phyloP scores from a whole-genome alignment of 2,113 vertebrate species.

The Merops nubicus region DNA sequence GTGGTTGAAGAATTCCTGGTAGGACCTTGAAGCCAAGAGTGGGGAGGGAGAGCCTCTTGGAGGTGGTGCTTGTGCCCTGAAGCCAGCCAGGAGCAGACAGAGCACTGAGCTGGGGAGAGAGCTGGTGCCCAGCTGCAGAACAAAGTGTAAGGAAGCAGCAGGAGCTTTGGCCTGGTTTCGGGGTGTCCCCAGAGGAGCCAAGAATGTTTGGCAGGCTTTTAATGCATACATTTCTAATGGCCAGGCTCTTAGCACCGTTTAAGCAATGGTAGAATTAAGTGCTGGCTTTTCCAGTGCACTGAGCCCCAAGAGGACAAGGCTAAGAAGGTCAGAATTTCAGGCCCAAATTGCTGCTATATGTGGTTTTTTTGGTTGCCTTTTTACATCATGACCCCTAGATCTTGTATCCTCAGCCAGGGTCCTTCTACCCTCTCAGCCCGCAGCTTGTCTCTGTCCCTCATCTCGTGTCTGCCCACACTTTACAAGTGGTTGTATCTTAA shows the following conservation, averaged over 20 bases:
- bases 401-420: background rate
- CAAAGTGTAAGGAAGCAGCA: background rate
- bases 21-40: background rate
- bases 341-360: background rate
- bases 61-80: background rate
- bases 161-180: conserved; percentile 25
- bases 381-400: background rate
- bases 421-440: background rate
- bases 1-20: background rate
- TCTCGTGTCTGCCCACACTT: background rate
- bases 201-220: conserved; percentile 47
- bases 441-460: background rate
- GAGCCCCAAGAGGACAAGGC: background rate
- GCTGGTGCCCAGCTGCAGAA: background rate
- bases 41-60: background rate
- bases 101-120: background rate
- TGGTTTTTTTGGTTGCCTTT: background rate
- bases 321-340: conserved; percentile 12
- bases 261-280: conserved; percentile 56
- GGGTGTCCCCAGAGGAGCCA: conserved; percentile 41
- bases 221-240: conserved; percentile 61
- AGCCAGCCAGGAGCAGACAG: background rate
- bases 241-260: conserved; percentile 66
- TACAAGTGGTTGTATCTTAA: background rate
- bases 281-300: conserved; percentile 31